phyloP scores from a whole-genome alignment of 2,888 invertebrate species.

The Drosophila kuntzei region DNA sequence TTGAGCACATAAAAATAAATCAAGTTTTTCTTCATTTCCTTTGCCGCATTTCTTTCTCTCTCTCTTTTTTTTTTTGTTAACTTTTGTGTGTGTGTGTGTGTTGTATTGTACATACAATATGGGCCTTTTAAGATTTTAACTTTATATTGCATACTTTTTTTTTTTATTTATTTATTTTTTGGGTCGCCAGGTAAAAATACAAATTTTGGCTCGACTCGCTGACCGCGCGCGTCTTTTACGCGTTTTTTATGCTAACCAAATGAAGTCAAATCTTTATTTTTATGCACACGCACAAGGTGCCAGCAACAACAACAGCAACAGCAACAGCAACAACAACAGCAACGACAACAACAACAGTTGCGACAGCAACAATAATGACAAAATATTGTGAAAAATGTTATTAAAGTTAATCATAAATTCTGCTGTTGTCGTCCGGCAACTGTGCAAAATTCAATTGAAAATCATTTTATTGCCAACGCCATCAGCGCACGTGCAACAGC shows the following conservation, averaged over 20 bases:
- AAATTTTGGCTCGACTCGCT: slow-evolving; percentile 27
- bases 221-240: slow-evolving; percentile 64
- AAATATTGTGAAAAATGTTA: slow-evolving; percentile 37
- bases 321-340: slow-evolving; percentile 19
- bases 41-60: slow-evolving; percentile 50
- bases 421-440: slow-evolving; percentile 48
- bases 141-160: slow-evolving; percentile 64
- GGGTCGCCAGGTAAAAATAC: slow-evolving; percentile 11
- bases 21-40: slow-evolving; percentile 81
- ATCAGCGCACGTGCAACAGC: slow-evolving; percentile 50
- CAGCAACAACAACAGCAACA: slow-evolving; percentile 33
- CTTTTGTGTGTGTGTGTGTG: slow-evolving; percentile 28
- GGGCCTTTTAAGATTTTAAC: slow-evolving; percentile 70
- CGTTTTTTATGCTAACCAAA: slow-evolving; percentile 78
- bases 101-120: slow-evolving; percentile 58
- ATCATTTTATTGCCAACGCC: slow-evolving; percentile 69
- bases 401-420: slow-evolving; percentile 71
- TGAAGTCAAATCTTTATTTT: slow-evolving; percentile 70
- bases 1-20: slow-evolving; percentile 79
- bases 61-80: slow-evolving; percentile 21
- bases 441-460: slow-evolving; percentile 71
- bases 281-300: slow-evolving; percentile 59
- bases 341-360: slow-evolving; percentile 23
- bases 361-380: slow-evolving; percentile 25
- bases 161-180: neutral